Evolutionary conservation across 2,113 vertebrate species (phyloP), one percentile per base, ranked within the genome.

Genomic region (Rutilus rutilus): DNA sequence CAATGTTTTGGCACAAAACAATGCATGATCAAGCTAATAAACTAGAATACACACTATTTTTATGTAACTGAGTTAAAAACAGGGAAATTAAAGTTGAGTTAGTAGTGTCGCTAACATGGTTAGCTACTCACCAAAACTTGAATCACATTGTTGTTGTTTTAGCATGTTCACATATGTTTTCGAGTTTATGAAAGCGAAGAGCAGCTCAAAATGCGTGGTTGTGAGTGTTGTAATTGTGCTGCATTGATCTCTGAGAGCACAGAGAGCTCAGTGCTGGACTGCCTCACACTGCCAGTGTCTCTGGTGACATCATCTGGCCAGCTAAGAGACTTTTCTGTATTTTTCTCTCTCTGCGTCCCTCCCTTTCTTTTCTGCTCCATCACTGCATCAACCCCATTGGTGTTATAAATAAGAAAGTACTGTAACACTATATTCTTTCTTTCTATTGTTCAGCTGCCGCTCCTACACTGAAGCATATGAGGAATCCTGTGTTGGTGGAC

Each of bases 381-480:
- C 47, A 73, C 23, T 36, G 45, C 64, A 73, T 83, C 81, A 54
- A 57, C 27, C 30, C 65, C 23, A n/a, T 57, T 52, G 62, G 1
- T 33, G 45, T 47, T 82, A 23, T 67, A 25, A 36, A 36, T 45
- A 5, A 15, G 1, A 15, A 74, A 47, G 23, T 62, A 10, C 17
- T 50, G 4, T 81, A 81, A 81, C 15, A 21, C 10, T 33, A 27
- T 54, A n/a, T 17, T 30, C 30, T 82, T 30, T 21, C 76, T 91
- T 85, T 83, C 65, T 76, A 11, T 91, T 74, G 86, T 91, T 88
- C 57, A 97, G 96, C 94, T 91, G 93, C 93, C 78, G 94, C 95
- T 92, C 97, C 97, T 87, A 97, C 96, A 93, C 94, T 98, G 93
- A 99, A 97, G 94, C 96, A 95, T 86, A 95, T 98, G 96, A 96